Percentiles rank a stretch among this genome's conserved stretches.
Conservation (phyloP, 1,140 invertebrate genomes). For the Drosophila pseudoananassae region DNA sequence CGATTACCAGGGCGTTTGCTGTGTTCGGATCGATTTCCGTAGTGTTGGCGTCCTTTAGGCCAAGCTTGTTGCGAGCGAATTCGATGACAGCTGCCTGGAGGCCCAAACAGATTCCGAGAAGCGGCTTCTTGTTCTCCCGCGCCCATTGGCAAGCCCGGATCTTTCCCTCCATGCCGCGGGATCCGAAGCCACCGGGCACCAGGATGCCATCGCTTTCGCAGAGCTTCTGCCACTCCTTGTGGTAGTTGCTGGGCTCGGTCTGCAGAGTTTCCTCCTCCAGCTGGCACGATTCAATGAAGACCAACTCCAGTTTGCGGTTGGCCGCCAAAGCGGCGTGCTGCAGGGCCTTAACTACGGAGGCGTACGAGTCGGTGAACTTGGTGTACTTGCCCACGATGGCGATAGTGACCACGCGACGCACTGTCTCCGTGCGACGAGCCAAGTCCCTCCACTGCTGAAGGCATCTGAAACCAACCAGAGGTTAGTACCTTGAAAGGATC, state of each 20-base stretch:
- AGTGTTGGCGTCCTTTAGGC: conserved; percentile 91
- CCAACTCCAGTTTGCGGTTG: conserved; percentile 93
- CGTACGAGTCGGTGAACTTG: conserved; percentile 97
- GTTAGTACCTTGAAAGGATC: neutral
- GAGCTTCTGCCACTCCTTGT: conserved; percentile 96
- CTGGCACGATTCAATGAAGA: conserved; percentile 96
- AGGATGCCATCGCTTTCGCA: conserved; percentile 96
- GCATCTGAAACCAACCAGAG: conserved; percentile 85
- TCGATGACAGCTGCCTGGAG: conserved; percentile 99
- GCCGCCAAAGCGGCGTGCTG: conserved; percentile 95
- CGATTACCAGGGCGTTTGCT: conserved; percentile 93
- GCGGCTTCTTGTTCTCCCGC: conserved; percentile 94
- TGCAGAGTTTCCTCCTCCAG: conserved; percentile 91
- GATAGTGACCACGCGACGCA: conserved; percentile 93
- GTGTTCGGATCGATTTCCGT: conserved; percentile 93
- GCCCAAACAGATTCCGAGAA: conserved; percentile 98
- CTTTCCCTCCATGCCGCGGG: conserved; percentile 97
- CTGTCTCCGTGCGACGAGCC: conserved; percentile 92
- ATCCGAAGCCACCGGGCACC: conserved; percentile 98
- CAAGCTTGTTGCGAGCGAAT: conserved; percentile 95
- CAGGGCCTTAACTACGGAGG: conserved; percentile 97
- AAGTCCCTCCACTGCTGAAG: conserved; percentile 96
- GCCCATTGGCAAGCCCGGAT: conserved; percentile 97
- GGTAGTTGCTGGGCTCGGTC: conserved; percentile 92
- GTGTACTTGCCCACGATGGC: conserved; percentile 99